Evolutionary conservation across 2,113 vertebrate genomes (phyloP).

Genomic region (Tricholaema leucomelas): DNA sequence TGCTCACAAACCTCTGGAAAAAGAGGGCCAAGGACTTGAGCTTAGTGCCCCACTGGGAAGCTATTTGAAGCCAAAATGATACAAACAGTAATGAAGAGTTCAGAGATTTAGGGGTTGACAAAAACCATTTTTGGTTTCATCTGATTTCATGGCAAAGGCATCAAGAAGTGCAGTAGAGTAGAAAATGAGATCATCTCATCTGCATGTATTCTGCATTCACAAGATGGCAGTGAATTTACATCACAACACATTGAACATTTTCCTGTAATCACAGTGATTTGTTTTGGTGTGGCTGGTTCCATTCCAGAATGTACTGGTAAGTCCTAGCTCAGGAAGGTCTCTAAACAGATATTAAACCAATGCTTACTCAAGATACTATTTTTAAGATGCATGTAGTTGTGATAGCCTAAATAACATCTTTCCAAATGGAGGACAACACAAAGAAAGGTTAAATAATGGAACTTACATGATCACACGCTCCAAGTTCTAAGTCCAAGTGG

Average conservation of each 20-base stretch:
- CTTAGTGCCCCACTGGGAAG: neutral
- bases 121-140: neutral
- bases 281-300: neutral
- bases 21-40: neutral
- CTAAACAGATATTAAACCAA: neutral
- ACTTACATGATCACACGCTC: conserved; percentile 75
- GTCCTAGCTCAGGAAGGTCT: neutral
- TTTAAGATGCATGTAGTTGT: neutral
- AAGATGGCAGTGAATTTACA: neutral
- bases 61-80: neutral
- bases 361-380: neutral
- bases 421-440: neutral
- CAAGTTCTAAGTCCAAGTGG: conserved; percentile 49
- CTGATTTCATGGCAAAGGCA: neutral
- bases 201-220: neutral
- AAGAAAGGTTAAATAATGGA: neutral
- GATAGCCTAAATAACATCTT: neutral
- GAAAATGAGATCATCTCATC: neutral
- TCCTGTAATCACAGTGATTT: neutral
- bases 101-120: neutral
- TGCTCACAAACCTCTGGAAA: neutral
- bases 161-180: neutral
- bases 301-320: neutral
- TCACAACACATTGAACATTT: neutral
- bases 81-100: neutral